Conservation (phyloP, 2,888 invertebrate genomes). For the Perizoma affinitatum region DNA sequence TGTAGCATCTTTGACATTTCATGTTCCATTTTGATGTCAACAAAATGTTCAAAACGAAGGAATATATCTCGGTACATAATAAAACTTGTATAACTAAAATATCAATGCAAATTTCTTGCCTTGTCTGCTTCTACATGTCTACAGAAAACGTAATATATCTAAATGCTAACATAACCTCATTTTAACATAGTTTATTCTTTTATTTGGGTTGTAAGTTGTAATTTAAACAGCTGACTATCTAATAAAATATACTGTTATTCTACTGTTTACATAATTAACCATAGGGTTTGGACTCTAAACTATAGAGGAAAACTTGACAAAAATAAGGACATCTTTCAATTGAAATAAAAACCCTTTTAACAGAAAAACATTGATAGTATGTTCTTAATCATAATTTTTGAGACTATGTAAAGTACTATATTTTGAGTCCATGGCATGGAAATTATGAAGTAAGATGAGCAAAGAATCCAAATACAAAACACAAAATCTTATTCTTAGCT, state of each 20-base stretch:
- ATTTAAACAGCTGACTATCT: conserved; percentile 26
- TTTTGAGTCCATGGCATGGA: too few species aligned
- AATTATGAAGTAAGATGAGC: too few species aligned
- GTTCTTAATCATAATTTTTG: too few species aligned
- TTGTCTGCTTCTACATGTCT: conserved; percentile 1
- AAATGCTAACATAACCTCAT: conserved; percentile 36
- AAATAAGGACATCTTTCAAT: too few species aligned
- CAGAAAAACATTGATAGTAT: too few species aligned
- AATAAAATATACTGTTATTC: too few species aligned
- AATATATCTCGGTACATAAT: conserved; percentile 14
- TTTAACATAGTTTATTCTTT: conserved; percentile 27
- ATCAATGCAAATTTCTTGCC: conserved; percentile 3
- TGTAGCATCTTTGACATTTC: conserved; percentile 68
- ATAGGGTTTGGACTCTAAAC: conserved; percentile 1
- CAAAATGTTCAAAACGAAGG: conserved; percentile 49
- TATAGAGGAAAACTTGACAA: too few species aligned
- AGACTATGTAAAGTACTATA: too few species aligned
- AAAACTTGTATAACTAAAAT: conserved; percentile 3
- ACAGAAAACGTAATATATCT: conserved; percentile 3
- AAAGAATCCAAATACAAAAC: too few species aligned
- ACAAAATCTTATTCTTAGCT: too few species aligned
- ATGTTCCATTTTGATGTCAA: conserved; percentile 65
- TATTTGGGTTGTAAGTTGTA: conserved; percentile 25
- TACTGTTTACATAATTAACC: neutral
- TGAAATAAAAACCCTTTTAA: too few species aligned